Percentiles rank a stretch among this genome's conserved stretches.
phyloP scores from a whole-genome alignment of 2,113 vertebrate genomes.

The Dasypus novemcinctus region DNA sequence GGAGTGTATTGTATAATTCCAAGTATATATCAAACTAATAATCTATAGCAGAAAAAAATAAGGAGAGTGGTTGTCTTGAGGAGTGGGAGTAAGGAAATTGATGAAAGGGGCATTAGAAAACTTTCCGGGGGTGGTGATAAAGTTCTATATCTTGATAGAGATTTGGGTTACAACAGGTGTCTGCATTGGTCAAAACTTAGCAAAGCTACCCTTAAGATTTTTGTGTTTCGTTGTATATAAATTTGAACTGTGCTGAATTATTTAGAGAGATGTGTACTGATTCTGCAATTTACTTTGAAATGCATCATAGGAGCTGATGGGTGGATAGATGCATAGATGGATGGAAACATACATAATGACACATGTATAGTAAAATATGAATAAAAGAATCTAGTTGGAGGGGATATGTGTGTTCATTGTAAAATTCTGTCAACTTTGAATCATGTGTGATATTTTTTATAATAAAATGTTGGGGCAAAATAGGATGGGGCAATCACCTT shows the following conservation, averaged over 20 bases:
- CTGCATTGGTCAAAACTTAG: neutral
- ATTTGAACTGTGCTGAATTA: neutral
- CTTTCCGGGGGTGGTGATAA: neutral
- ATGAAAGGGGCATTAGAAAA: neutral
- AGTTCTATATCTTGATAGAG: neutral
- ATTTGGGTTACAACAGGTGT: neutral
- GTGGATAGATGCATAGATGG: neutral
- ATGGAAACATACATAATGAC: neutral
- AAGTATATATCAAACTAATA: neutral
- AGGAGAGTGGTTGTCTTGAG: neutral
- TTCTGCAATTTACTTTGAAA: neutral
- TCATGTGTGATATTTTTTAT: neutral
- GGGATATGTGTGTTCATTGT: neutral
- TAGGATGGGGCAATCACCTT: neutral
- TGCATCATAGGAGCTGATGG: neutral
- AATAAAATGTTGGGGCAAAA: neutral
- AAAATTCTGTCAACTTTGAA: neutral
- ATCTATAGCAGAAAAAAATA: neutral
- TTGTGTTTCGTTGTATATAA: neutral
- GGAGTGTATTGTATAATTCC: neutral
- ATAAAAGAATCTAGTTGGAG: neutral
- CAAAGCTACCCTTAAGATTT: neutral
- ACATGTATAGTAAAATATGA: neutral
- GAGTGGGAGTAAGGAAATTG: neutral
- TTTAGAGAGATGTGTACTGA: neutral